Evolutionary conservation across 2,797 vertebrate species (phyloP).

Genomic region (Urophycis tenuis): DNA sequence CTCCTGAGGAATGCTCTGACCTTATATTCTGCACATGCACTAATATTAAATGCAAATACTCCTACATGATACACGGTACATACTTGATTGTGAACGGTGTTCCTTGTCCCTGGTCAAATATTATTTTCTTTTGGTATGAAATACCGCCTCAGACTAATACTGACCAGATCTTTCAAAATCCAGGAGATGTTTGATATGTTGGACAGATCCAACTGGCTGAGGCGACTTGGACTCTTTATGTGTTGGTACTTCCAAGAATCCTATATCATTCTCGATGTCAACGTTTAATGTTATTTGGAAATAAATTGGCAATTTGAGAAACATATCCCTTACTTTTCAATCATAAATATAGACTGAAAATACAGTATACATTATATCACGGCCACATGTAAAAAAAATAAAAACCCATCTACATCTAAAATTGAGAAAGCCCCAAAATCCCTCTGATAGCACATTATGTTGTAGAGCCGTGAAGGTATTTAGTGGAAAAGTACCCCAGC

Average conservation of each 20-base stretch:
- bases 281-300: neutral
- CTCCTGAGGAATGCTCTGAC: constrained; percentile 37
- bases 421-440: constrained; percentile 18
- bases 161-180: neutral
- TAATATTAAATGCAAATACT: constrained; percentile 29
- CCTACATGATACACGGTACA: constrained; percentile 12
- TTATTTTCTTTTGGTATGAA: neutral
- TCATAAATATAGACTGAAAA: neutral
- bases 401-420: neutral
- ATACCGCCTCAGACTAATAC: neutral
- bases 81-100: neutral
- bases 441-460: neutral
- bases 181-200: neutral
- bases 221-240: neutral
- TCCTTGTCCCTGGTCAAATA: neutral
- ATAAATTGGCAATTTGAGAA: neutral
- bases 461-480: constrained; percentile 26
- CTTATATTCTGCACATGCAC: constrained; percentile 26
- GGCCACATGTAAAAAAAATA: neutral
- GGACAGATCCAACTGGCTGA: neutral
- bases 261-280: neutral
- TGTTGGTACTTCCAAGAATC: neutral
- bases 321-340: neutral
- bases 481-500: constrained; percentile 24
- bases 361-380: neutral